These are phyloP conservation scores for Neofelis nebulosa DNA, from an alignment of 2,113 vertebrate genomes.

Conservation along the genomic window DNA sequence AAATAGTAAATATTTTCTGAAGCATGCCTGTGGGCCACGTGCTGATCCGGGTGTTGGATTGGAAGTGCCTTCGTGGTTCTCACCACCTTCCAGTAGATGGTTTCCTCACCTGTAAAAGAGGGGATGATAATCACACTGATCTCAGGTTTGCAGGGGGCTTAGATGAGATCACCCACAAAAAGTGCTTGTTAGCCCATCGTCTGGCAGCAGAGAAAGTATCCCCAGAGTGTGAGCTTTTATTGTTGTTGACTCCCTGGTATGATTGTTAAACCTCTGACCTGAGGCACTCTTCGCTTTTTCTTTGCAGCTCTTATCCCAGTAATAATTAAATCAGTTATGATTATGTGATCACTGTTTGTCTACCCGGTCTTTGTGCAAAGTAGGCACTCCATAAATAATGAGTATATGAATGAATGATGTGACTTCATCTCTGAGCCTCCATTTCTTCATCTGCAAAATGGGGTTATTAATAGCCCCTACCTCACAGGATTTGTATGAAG, in stretches of 20 bases:
- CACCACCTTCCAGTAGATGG: not conserved
- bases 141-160: not conserved
- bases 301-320: not conserved
- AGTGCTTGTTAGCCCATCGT: not conserved
- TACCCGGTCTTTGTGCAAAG: slow-evolving; percentile 8
- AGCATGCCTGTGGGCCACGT: not conserved
- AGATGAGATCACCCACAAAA: not conserved
- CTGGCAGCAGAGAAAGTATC: not conserved
- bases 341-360: not conserved
- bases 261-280: not conserved
- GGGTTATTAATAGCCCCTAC: slow-evolving; percentile 62
- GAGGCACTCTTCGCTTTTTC: not conserved
- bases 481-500: slow-evolving; percentile 68
- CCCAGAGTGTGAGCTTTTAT: not conserved
- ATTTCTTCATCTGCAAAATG: slow-evolving; percentile 62
- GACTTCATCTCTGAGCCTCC: slow-evolving; percentile 46
- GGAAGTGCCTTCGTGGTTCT: not conserved
- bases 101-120: not conserved
- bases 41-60: not conserved
- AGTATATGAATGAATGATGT: slow-evolving; percentile 17
- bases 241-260: not conserved
- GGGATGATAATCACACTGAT: not conserved
- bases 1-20: not conserved
- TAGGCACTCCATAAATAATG: slow-evolving; percentile 3
- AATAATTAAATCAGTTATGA: not conserved